Conservation (phyloP, 2,113 vertebrate species). For the Dicrurus megarhynchus region DNA sequence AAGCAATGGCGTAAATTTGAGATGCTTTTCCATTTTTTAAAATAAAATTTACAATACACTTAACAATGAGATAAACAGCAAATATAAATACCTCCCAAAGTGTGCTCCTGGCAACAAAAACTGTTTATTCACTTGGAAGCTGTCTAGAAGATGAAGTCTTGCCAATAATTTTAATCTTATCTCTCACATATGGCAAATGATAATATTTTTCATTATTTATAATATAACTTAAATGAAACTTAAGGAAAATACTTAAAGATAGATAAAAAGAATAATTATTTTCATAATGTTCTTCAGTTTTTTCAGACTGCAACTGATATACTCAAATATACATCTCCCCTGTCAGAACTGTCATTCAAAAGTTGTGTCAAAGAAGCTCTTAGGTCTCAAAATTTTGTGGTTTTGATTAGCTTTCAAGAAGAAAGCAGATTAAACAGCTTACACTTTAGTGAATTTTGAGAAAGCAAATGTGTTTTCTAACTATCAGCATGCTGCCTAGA, state of each 20-base stretch:
- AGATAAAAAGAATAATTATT: neutral
- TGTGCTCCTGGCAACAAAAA: neutral
- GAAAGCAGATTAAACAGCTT: neutral
- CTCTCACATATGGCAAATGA: neutral
- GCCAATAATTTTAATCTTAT: conserved; percentile 5
- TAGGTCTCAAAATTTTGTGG: neutral
- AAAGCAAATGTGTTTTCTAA: neutral
- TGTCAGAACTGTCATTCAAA: neutral
- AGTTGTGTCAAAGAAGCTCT: neutral
- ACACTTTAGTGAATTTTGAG: neutral
- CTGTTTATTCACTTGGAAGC: neutral
- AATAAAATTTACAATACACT: neutral
- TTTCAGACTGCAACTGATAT: neutral
- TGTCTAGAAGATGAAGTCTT: neutral
- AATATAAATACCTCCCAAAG: neutral
- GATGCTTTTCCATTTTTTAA: neutral
- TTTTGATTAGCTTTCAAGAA: neutral
- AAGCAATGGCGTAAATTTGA: neutral
- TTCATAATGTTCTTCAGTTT: neutral
- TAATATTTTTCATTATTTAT: neutral
- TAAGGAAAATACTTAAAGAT: neutral
- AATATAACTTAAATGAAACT: neutral
- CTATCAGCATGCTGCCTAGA: neutral
- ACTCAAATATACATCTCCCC: neutral
- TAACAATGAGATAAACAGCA: conserved; percentile 4